Evolutionary conservation across 1,140 invertebrate genomes (phyloP).

Genomic region (Temnothorax longispinosus): DNA sequence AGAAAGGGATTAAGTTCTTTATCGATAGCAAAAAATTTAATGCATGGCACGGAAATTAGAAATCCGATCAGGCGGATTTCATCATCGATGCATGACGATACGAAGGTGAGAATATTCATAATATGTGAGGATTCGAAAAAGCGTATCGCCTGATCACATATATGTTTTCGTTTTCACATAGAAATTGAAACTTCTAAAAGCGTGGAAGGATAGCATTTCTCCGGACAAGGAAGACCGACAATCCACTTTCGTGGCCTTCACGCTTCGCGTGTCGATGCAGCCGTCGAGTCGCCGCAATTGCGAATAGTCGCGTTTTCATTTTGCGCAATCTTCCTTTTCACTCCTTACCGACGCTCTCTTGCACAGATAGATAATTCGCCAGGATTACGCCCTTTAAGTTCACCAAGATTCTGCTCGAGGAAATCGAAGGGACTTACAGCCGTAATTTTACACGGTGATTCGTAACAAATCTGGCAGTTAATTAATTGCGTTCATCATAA

Average conservation of each 20-base stretch:
- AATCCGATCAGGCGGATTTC: slow-evolving; percentile 26
- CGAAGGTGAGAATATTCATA: slow-evolving; percentile 2
- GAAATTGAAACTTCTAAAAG: slow-evolving; percentile 24
- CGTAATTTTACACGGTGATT: not conserved
- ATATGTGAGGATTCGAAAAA: not conserved
- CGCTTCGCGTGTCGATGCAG: slow-evolving; percentile 27
- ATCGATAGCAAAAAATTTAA: not conserved
- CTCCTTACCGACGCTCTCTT: not conserved
- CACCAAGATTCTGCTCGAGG: not conserved
- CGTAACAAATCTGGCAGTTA: not conserved
- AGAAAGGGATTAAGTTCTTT: slow-evolving; percentile 11
- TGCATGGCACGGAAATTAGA: not conserved
- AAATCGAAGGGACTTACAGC: slow-evolving; percentile 11
- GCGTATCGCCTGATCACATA: not conserved
- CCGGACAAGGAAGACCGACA: slow-evolving; percentile 79
- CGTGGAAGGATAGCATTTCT: slow-evolving; percentile 73
- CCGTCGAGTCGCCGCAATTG: slow-evolving; percentile 9
- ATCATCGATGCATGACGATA: slow-evolving; percentile 21
- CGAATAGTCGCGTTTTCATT: slow-evolving; percentile 26
- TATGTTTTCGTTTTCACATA: not conserved
- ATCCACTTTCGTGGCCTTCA: slow-evolving; percentile 82
- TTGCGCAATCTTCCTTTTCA: slow-evolving; percentile 78
- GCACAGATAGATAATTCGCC: slow-evolving; percentile 8
- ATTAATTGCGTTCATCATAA: not conserved
- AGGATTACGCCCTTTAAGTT: slow-evolving; percentile 5